Percentiles rank a stretch among this genome's conserved stretches.
Conservation (phyloP, 2,113 vertebrate genomes). For the Regulus satrapa region DNA sequence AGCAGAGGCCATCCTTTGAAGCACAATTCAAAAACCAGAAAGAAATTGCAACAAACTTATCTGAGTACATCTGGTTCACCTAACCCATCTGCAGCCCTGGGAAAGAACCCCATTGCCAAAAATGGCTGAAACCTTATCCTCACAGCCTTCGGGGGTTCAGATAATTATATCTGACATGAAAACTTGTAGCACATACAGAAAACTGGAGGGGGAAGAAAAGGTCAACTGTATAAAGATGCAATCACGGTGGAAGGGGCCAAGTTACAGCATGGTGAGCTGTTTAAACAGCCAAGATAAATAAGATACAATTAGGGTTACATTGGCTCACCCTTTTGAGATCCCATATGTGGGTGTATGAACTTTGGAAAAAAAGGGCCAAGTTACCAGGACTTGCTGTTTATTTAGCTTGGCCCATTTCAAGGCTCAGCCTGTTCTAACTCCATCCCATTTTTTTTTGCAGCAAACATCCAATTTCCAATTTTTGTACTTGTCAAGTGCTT, state of each 20-base stretch:
- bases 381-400: slow-evolving; percentile 42
- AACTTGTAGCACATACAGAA: slow-evolving; percentile 63
- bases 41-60: slow-evolving; percentile 51
- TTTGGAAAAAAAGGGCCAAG: background rate
- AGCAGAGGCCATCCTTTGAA: slow-evolving; percentile 25
- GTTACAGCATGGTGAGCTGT: slow-evolving; percentile 50
- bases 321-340: slow-evolving; percentile 55
- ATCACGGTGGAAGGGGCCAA: slow-evolving; percentile 42
- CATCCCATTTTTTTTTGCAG: slow-evolving; percentile 26
- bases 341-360: slow-evolving; percentile 30
- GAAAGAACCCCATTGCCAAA: slow-evolving; percentile 59
- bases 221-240: slow-evolving; percentile 62
- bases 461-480: slow-evolving; percentile 38
- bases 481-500: slow-evolving; percentile 32
- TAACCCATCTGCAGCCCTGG: slow-evolving; percentile 56
- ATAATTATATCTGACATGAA: slow-evolving; percentile 67
- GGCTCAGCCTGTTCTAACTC: slow-evolving; percentile 29
- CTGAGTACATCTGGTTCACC: slow-evolving; percentile 62
- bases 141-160: slow-evolving; percentile 59
- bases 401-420: slow-evolving; percentile 55
- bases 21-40: slow-evolving; percentile 17
- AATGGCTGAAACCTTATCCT: slow-evolving; percentile 64
- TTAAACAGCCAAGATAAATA: slow-evolving; percentile 61
- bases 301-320: slow-evolving; percentile 47
- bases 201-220: slow-evolving; percentile 54